phyloP scores from a whole-genome alignment of 2,888 invertebrate species.

The Hyposoter didymator region DNA sequence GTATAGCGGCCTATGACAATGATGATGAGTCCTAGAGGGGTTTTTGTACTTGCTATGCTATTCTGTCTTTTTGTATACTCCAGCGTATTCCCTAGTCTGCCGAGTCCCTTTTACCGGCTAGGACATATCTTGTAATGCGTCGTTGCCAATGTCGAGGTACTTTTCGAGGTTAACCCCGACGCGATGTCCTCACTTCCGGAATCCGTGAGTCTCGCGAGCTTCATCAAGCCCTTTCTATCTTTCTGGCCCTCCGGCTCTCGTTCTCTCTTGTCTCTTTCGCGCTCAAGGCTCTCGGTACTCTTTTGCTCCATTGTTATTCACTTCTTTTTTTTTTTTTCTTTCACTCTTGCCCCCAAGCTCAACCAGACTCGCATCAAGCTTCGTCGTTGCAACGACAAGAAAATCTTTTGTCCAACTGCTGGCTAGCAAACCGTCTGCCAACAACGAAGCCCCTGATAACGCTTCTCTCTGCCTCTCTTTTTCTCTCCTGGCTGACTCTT shows the following conservation, averaged over 20 bases:
- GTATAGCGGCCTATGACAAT: slow-evolving; percentile 22
- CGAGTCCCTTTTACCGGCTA: neutral
- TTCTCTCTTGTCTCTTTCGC: slow-evolving; percentile 6
- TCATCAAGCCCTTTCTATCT: slow-evolving; percentile 33
- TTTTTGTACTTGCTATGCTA: slow-evolving; percentile 52
- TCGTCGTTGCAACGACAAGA: slow-evolving; percentile 48
- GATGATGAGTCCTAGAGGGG: slow-evolving; percentile 59
- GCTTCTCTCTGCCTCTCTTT: slow-evolving; percentile 19
- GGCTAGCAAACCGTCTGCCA: slow-evolving; percentile 49
- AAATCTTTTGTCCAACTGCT: slow-evolving; percentile 59
- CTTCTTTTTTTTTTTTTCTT: slow-evolving; percentile 39
- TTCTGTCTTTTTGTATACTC: slow-evolving; percentile 45
- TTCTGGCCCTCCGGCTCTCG: neutral
- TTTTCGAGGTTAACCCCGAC: slow-evolving; percentile 63
- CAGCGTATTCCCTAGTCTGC: neutral
- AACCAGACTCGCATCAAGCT: slow-evolving; percentile 40
- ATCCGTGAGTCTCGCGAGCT: slow-evolving; percentile 48
- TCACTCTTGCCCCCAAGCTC: slow-evolving; percentile 18
- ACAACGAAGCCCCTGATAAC: slow-evolving; percentile 62
- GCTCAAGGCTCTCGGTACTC: slow-evolving; percentile 29
- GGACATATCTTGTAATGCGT: slow-evolving; percentile 35
- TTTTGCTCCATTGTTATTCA: slow-evolving; percentile 68
- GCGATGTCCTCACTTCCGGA: slow-evolving; percentile 49
- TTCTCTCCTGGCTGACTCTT: slow-evolving; percentile 39
- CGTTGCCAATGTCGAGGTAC: slow-evolving; percentile 40